Base-by-base conservation (phyloP, 2,888 invertebrate genomes). In the Trimorus sp. region DNA sequence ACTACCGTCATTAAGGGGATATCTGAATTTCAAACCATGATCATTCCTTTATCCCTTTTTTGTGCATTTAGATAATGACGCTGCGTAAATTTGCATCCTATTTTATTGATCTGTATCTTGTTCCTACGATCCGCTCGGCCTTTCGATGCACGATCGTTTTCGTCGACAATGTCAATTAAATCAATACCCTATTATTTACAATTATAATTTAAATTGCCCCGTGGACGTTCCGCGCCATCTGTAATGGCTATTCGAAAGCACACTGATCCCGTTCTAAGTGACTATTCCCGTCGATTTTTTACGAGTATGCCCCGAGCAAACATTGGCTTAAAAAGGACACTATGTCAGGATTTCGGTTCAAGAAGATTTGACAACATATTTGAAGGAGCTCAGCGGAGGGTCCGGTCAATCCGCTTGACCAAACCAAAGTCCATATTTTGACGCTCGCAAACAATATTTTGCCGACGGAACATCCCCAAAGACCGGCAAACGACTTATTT, bases 1-100 rank as follows among this genome's bases (percentile, higher is more conserved):
- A 77, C 77, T 77, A 81, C 81, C 81, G 77, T 81, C 81, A 81
- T 81, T 81, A 81, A 77, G 68, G 14, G 81, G 73, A 71, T 77
- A 81, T 81, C 81, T 81, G 81, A 77, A 81, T 77, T 81, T 73
- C 76, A 77, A 77, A 81, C 81, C 59, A 73, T 62, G 58, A 73
- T 68, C 63, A 58, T 68, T 69, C 54, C 15, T 71, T 81, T 70
- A 48, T 65, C 69, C 53, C 63, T 81, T 82, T n/a, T 81, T 81
- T 68, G 60, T 77, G 58, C 81, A 73, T 81, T 73, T 68, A 73
- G 71, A 77, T 77, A 76, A 77, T 77, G 81, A 73, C 63, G 38
- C 68, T 53, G 45, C 51, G 51, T 65, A 26, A 63, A 77, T 82
- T 82, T 76, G 73, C 77, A 82, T 82, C 63, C 63, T 14, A 77